These are phyloP conservation scores for Casuarius casuarius DNA, from an alignment of 2,113 vertebrate genomes.

Conservation along the genomic window DNA sequence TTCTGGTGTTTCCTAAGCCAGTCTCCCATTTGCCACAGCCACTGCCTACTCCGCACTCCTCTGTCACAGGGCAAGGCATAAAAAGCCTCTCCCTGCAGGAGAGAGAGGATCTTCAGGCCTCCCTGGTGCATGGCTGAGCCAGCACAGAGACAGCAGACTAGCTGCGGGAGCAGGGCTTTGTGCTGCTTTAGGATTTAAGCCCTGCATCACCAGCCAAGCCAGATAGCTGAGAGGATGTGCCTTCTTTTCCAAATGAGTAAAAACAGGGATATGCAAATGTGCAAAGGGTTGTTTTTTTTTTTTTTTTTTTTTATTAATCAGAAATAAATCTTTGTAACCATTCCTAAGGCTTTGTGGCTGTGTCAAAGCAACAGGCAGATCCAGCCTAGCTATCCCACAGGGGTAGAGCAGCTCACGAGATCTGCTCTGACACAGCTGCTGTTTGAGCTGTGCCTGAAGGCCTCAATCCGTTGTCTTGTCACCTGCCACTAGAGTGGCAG, in stretches of 20 bases:
- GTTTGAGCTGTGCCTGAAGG: neutral
- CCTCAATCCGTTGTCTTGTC: neutral
- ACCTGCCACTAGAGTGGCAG: too few species aligned
- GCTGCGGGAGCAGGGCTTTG: accelerated
- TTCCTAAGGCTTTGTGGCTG: neutral
- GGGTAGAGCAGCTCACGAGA: accelerated
- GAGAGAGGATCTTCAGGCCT: neutral
- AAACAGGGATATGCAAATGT: neutral
- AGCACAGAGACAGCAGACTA: accelerated
- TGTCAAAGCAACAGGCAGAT: neutral
- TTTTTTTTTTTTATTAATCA: neutral
- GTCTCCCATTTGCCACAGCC: neutral
- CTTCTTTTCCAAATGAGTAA: neutral
- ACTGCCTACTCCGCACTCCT: neutral
- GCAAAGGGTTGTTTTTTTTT: neutral
- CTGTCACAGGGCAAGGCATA: neutral
- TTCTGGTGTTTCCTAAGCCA: neutral
- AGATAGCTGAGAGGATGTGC: neutral
- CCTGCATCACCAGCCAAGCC: neutral
- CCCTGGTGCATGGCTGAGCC: accelerated
- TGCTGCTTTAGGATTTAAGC: neutral
- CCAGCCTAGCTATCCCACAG: neutral
- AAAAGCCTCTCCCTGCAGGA: neutral
- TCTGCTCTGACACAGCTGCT: neutral
- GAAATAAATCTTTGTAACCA: constrained; percentile 61